Conservation (phyloP, 1,140 invertebrate species). For the Sogatella furcifera region DNA sequence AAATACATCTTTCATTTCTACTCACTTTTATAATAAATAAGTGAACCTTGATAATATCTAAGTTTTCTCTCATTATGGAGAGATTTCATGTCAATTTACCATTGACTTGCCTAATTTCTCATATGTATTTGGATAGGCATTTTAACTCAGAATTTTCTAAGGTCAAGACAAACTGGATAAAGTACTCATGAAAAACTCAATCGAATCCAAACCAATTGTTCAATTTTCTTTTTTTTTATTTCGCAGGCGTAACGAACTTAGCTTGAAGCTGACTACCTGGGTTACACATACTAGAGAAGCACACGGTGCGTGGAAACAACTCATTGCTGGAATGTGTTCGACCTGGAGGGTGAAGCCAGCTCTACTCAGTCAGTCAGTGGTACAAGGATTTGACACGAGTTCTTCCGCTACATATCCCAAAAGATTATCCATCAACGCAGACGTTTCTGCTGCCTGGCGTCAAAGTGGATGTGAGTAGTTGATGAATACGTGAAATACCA, state of each 20-base stretch:
- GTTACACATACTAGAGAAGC: constrained; percentile 53
- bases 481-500: neutral
- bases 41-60: too few relatives aligned
- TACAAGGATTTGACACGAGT: constrained; percentile 80
- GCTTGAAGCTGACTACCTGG: constrained; percentile 32
- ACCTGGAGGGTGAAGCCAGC: constrained; percentile 61
- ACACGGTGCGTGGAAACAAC: constrained; percentile 47
- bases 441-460: constrained; percentile 67
- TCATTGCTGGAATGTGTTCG: constrained; percentile 52
- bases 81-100: too few relatives aligned
- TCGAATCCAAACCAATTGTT: too few relatives aligned
- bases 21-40: too few relatives aligned
- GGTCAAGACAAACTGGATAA: too few relatives aligned
- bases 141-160: too few relatives aligned
- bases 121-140: too few relatives aligned
- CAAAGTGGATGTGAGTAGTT: constrained; percentile 70
- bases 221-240: neutral
- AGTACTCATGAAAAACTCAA: too few relatives aligned
- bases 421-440: constrained; percentile 57
- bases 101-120: too few relatives aligned
- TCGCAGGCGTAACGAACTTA: constrained; percentile 20
- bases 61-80: too few relatives aligned
- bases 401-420: constrained; percentile 71
- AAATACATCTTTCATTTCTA: too few relatives aligned
- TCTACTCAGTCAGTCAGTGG: constrained; percentile 83